Conservation (phyloP, 30 jellyfish, hydroid and myxozoan species). For the Aurelia coerulea region DNA sequence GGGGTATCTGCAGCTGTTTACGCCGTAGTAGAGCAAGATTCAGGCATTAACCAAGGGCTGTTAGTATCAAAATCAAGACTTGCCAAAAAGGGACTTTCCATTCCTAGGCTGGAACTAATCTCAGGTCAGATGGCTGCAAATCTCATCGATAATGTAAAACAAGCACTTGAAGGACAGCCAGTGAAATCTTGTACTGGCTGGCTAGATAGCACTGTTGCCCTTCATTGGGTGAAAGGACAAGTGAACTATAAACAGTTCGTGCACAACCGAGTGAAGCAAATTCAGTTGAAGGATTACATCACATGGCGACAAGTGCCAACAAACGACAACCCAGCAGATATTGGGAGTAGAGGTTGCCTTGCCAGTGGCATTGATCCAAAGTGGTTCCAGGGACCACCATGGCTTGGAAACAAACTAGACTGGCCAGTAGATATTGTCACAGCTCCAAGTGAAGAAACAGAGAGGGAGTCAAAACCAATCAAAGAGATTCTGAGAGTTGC, state of each 20-base stretch:
- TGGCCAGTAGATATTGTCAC: constrained; percentile 48
- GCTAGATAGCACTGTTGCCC: constrained; percentile 55
- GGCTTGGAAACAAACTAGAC: constrained; percentile 19
- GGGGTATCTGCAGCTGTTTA: constrained; percentile 45
- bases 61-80: constrained; percentile 51
- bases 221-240: constrained; percentile 62
- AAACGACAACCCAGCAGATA: constrained; percentile 63
- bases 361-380: not conserved
- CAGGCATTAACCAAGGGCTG: constrained; percentile 11
- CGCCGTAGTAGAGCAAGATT: constrained; percentile 7
- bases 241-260: constrained; percentile 42
- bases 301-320: constrained; percentile 48
- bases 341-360: constrained; percentile 61
- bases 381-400: constrained; percentile 67
- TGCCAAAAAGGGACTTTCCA: constrained; percentile 18
- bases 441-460: not conserved
- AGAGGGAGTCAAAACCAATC: not conserved
- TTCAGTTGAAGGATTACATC: constrained; percentile 21
- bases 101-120: constrained; percentile 51
- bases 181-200: constrained; percentile 9
- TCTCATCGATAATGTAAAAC: not conserved
- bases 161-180: constrained; percentile 12
- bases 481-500: constrained; percentile 8
- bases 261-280: constrained; percentile 27
- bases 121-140: constrained; percentile 49